Percentiles rank a stretch among this genome's conserved stretches.
These are phyloP conservation scores for Xiphias gladius DNA, from an alignment of 2,113 vertebrate genomes.

Conservation along the genomic window DNA sequence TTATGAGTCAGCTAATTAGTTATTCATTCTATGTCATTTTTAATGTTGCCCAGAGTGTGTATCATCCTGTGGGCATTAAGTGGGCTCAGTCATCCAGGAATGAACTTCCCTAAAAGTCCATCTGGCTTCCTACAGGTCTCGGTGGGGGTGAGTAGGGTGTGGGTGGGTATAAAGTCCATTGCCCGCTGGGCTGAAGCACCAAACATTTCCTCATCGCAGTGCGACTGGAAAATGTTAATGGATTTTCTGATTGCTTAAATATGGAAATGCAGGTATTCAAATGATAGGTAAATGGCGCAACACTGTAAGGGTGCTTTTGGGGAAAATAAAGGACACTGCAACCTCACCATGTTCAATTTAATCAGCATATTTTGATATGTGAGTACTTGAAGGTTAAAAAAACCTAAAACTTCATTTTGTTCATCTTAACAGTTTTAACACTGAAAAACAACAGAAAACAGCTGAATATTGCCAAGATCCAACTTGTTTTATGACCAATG, in stretches of 20 bases:
- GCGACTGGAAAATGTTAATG: slow-evolving; percentile 71
- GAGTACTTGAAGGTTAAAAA: not conserved
- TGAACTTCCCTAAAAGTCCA: slow-evolving; percentile 48
- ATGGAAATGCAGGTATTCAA: slow-evolving; percentile 70
- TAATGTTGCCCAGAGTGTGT: slow-evolving; percentile 57
- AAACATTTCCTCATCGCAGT: slow-evolving; percentile 62
- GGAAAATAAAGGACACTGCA: slow-evolving; percentile 47
- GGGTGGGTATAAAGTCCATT: slow-evolving; percentile 48
- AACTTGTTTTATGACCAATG: slow-evolving; percentile 45
- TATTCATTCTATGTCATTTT: slow-evolving; percentile 66
- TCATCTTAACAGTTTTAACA: not conserved
- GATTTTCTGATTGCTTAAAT: slow-evolving; percentile 69
- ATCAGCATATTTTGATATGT: slow-evolving; percentile 19
- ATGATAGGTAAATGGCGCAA: slow-evolving; percentile 60
- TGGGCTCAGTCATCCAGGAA: slow-evolving; percentile 64
- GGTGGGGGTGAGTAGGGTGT: slow-evolving; percentile 39
- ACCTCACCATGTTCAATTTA: slow-evolving; percentile 38
- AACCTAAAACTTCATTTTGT: not conserved
- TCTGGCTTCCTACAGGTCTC: slow-evolving; percentile 51
- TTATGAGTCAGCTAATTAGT: slow-evolving; percentile 59
- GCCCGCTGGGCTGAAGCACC: slow-evolving; percentile 62
- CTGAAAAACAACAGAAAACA: slow-evolving; percentile 2
- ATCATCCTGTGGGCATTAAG: slow-evolving; percentile 60
- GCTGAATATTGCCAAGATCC: slow-evolving; percentile 19
- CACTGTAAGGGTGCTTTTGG: slow-evolving; percentile 47